A percentile compares a stretch with the other conserved stretches of the same genome.
Evolutionary conservation across 2,888 invertebrate species (phyloP).

Genomic region (Parasteatoda lunata): DNA sequence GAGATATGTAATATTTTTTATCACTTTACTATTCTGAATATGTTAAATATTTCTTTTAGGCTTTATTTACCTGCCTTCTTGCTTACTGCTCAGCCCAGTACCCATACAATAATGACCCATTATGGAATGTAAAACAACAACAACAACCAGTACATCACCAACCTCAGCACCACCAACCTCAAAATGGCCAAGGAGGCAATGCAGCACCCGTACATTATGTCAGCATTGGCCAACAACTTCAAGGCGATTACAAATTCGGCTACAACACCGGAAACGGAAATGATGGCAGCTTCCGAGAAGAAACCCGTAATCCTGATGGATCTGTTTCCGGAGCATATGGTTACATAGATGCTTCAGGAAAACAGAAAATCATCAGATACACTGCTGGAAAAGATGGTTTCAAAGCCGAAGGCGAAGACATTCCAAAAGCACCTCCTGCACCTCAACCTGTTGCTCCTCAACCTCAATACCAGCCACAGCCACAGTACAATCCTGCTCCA

Average conservation of each 20-base stretch:
- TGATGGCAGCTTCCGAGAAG: conserved; percentile 65
- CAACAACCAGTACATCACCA: conserved; percentile 19
- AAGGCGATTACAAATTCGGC: conserved; percentile 69
- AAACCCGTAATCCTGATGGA: conserved; percentile 67
- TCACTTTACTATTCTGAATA: background rate
- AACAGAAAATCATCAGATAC: conserved; percentile 68
- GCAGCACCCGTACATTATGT: conserved; percentile 64
- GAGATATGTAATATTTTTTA: background rate
- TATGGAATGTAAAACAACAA: background rate
- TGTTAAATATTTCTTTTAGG: conserved; percentile 9
- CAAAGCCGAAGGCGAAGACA: conserved; percentile 68
- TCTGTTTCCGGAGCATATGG: conserved; percentile 68
- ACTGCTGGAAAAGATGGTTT: conserved; percentile 70
- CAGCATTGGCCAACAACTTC: conserved; percentile 56
- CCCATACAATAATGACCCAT: background rate
- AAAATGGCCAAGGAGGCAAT: background rate
- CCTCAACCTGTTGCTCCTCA: conserved; percentile 46
- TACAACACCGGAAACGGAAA: conserved; percentile 69
- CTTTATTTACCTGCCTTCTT: conserved; percentile 29
- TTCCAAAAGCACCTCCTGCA: conserved; percentile 60
- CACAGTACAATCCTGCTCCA: conserved; percentile 40
- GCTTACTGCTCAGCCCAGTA: conserved; percentile 47
- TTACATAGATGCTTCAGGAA: conserved; percentile 64
- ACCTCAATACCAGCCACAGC: conserved; percentile 35
- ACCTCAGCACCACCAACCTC: conserved; percentile 31